Base-by-base conservation (phyloP, 2,888 invertebrate genomes). In the Lochmaea crataegi region DNA sequence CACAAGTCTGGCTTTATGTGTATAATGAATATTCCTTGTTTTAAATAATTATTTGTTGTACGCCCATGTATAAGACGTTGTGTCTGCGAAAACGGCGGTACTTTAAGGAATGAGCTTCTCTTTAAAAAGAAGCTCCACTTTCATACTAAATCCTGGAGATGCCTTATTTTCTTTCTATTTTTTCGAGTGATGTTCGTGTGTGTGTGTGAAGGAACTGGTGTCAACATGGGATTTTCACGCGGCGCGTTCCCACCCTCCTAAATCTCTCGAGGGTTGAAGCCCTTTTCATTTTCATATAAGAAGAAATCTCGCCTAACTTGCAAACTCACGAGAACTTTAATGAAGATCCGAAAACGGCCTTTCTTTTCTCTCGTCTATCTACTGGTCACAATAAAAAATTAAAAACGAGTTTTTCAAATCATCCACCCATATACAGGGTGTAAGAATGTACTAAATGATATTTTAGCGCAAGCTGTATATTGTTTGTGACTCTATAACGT, bases 171-270 rank as follows among this genome's bases (percentile, higher is more conserved):
- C 83, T 78, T 82, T 81, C 80, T 82, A 79, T 82, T 82, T 83
- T 81, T 79, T 75, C 79, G 73, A 65, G 64, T 57, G 45, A 18
- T 81, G 82, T 83, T 82, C 81, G 81, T 82, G 82, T 82, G 82
- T 82, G 81, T 82, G 83, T 82, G 82, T 82, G 82, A 83, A 82
- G 82, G 81, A 82, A 81, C 81, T 80, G 83, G 82, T 83, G 84
- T 84, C 82, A 83, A 83, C 82, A 82, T 82, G 83, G 83, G 83
- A 84, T 84, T 84, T 83, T 81, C 82, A 77, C 78, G 68, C 61
- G 64, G 53, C 65, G 72, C 68, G 60, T 67, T 58, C 41, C 71
- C 69, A 71, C 70, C 69, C 74, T 76, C 61, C 69, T 76, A 75
- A 66, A 51, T 48, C 57, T 67, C 67, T 68, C 73, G 68, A 76